Conservation (phyloP, 2,113 vertebrate species). For the Coracopsis vasa region DNA sequence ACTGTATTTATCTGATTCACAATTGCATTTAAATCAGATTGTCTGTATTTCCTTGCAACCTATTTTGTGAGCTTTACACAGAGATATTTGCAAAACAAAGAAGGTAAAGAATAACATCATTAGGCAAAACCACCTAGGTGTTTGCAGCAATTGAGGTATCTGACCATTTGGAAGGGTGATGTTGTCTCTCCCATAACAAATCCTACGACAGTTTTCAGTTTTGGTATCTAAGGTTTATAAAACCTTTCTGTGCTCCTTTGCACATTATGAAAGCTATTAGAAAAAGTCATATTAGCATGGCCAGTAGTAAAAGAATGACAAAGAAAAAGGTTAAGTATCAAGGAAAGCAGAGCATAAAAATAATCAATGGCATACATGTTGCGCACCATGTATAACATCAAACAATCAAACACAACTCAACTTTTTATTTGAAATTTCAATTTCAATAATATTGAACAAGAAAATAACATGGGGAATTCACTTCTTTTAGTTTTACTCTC, state of each 20-base stretch:
- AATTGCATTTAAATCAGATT: not conserved
- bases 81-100: not conserved
- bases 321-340: no score
- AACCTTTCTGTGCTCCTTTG: not conserved
- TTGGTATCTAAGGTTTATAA: not conserved
- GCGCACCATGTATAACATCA: no score
- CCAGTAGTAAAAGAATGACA: not conserved
- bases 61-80: not conserved
- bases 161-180: not conserved
- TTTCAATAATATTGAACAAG: no score
- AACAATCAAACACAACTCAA: no score
- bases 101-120: not conserved
- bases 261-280: not conserved
- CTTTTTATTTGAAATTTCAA: no score
- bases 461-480: no score
- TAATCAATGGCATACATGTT: no score
- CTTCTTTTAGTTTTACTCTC: no score
- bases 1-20: not conserved
- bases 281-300: not conserved
- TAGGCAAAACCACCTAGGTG: not conserved
- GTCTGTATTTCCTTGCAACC: not conserved
- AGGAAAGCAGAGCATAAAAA: no score
- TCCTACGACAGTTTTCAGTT: not conserved
- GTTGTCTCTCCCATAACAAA: not conserved
- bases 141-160: not conserved